These are phyloP conservation scores for Oenanthe oenanthe DNA, from an alignment of 2,113 vertebrate species.

Conservation along the genomic window DNA sequence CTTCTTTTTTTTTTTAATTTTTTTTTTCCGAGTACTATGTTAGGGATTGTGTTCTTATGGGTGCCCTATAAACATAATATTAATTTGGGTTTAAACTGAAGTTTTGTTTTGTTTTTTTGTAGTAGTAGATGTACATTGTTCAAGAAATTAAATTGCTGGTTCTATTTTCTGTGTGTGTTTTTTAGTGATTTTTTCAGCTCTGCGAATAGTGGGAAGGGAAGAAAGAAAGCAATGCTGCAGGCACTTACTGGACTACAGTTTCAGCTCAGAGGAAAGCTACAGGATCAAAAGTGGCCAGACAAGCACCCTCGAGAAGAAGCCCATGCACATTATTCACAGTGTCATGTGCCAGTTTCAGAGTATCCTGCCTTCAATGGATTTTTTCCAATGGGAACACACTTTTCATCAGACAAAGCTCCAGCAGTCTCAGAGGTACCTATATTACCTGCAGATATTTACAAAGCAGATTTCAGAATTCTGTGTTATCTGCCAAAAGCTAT, in stretches of 20 bases:
- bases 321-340: constrained; percentile 23
- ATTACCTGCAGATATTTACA: constrained; percentile 17
- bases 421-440: constrained; percentile 74
- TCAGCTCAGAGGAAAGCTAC: constrained; percentile 64
- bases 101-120: not conserved
- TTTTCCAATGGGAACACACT: constrained; percentile 43
- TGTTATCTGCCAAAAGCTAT: not conserved
- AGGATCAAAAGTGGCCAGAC: constrained; percentile 58
- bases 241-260: constrained; percentile 55
- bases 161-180: constrained; percentile 68
- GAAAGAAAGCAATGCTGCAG: constrained; percentile 76
- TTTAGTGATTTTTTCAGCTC: constrained; percentile 46
- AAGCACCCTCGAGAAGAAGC: constrained; percentile 35
- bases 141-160: constrained; percentile 55
- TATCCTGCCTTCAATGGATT: constrained; percentile 42
- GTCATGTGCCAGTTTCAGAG: constrained; percentile 44
- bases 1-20: not conserved
- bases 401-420: constrained; percentile 61
- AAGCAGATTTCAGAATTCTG: not conserved
- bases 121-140: constrained; percentile 7
- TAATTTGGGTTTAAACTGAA: constrained; percentile 58
- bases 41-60: constrained; percentile 69
- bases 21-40: constrained; percentile 14
- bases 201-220: constrained; percentile 36
- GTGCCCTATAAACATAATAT: constrained; percentile 43